Base-by-base conservation (phyloP, 2,113 vertebrate species). In the Trichechus manatus region DNA sequence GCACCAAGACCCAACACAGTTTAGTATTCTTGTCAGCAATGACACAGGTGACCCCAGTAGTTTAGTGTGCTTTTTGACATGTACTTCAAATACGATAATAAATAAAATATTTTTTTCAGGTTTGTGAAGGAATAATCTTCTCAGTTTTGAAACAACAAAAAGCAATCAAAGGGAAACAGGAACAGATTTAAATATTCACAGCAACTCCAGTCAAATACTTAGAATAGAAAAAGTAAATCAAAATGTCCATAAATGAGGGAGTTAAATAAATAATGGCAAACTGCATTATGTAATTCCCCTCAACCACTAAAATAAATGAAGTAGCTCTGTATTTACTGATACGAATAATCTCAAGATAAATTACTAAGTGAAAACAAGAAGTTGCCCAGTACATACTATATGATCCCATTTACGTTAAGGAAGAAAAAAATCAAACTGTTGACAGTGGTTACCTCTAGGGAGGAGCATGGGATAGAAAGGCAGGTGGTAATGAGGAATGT, bases 91-190 rank as follows among this genome's bases (percentile, higher is more conserved):
- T 59, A 85, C 29, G n/a, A 68, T 85, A 92, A 87, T 66, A 14
- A 93, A 81, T 63, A 90, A 66, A 75, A 36, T 68, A 78, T 72
- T 96, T 93, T 93, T 56, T 89, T 89, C 79, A 95, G 15, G 75
- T 89, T 14, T 95, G 36, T 82, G 17, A 97, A 95, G 56, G 27
- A 93, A 70, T 61, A 95, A 88, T 27, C 88, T 88, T 53, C 87
- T 97, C 72, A 29, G 31, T 10, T 89, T 47, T 79, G 36, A 94
- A 91, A 33, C 23, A 93, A 91, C 61, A 87, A 93, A 96, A 96
- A 89, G 13, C 68, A 96, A 86, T 72, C 53, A 66, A 89, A 86
- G 14, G 56, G 53, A 72, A 79, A 95, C 7, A 29, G 39, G 79
- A 94, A n/a, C 33, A 42, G 33, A 75, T 81, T 90, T 31, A 94